Evolutionary conservation across 2,113 vertebrate genomes (phyloP).

Genomic region (Gallinago paraguaiae): DNA sequence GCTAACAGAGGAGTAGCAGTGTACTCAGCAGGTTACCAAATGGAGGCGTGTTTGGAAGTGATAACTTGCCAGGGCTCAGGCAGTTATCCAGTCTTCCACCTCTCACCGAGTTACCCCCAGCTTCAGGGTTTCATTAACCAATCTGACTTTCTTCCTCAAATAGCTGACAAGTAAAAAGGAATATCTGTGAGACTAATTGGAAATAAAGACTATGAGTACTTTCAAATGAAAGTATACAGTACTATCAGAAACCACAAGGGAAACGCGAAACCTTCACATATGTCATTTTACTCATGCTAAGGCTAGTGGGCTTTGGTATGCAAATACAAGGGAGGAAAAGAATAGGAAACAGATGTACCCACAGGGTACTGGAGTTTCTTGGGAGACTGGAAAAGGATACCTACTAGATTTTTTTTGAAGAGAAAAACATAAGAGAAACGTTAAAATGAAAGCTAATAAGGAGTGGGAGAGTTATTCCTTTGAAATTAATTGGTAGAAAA

Average conservation of each 20-base stretch:
- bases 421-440: not conserved
- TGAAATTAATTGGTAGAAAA: not conserved
- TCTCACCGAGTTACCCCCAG: not conserved
- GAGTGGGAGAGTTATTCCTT: not conserved
- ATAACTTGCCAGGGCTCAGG: not conserved
- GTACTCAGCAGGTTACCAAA: not conserved
- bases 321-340: not conserved
- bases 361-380: not conserved
- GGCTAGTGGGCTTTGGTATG: not conserved
- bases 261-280: not conserved
- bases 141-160: not conserved
- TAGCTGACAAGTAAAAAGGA: rapidly evolving
- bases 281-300: not conserved
- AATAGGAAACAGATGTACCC: not conserved
- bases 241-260: not conserved
- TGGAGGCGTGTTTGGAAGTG: not conserved
- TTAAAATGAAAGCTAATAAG: not conserved
- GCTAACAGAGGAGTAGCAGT: not conserved
- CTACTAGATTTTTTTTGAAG: not conserved
- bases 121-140: not conserved
- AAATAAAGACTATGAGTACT: not conserved
- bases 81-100: not conserved
- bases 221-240: not conserved
- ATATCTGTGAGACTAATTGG: not conserved
- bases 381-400: not conserved